Percentiles rank a stretch among this genome's conserved stretches.
Evolutionary conservation across 2,113 vertebrate genomes (phyloP).

Genomic region (Hemiprocne comata): DNA sequence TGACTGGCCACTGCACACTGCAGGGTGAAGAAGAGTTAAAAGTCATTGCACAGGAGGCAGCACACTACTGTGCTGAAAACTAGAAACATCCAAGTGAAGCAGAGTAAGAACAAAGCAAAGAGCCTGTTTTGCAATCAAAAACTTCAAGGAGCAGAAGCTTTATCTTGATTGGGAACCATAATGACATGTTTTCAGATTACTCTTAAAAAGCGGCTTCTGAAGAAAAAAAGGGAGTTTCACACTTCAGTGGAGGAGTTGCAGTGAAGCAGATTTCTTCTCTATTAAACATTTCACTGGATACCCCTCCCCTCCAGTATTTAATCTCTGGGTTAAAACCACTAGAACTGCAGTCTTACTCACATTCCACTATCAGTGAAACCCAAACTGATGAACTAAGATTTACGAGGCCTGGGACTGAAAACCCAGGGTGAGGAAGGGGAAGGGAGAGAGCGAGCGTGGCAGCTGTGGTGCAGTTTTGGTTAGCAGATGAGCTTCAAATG

Average conservation of each 20-base stretch:
- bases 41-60: neutral
- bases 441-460: neutral
- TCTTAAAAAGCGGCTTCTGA: neutral
- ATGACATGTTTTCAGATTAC: neutral
- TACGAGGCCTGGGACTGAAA: neutral
- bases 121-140: neutral
- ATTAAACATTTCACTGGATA: neutral
- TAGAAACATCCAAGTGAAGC: neutral
- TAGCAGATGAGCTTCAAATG: neutral
- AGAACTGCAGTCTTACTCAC: neutral
- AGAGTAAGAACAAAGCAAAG: neutral
- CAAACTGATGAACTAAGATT: conserved; percentile 12
- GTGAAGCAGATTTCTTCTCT: conserved; percentile 11
- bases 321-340: conserved; percentile 19
- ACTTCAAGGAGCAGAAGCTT: neutral
- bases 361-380: neutral
- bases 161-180: neutral
- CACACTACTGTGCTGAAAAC: neutral
- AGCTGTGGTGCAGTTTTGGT: neutral
- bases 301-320: neutral
- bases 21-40: neutral
- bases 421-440: neutral
- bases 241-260: neutral
- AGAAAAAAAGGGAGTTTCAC: neutral
- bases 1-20: conserved; percentile 84